Base-by-base conservation (phyloP, 1,140 invertebrate species). In the Sycophila sp. region DNA sequence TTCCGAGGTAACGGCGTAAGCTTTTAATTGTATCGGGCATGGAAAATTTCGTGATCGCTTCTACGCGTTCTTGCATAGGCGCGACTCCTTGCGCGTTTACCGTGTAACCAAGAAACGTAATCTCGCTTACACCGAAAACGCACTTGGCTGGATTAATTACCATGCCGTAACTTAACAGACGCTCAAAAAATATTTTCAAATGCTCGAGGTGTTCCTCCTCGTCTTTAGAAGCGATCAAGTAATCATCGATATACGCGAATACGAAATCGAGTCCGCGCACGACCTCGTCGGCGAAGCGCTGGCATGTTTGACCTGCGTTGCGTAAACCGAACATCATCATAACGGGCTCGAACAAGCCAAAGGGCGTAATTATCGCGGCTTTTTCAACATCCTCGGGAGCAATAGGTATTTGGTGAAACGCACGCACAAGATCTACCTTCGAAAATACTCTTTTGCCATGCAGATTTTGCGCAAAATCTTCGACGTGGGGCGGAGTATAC, bases 381-480 rank as follows among this genome's bases (percentile, higher is more conserved):
- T 77, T 76, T 0, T 69, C 66, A 4, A 87, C 56, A 76, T 89
- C 86, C 1, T 88, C 55, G 0, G 72, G 74, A 0, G 81, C 76
- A 62, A 88, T 13, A 87, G 60, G 3, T 47, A 63, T 32, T 78
- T 73, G 2, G 87, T 68, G 6, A 75, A 76, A 45, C 76, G 76
- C 17, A 66, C 40, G 28, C 64, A 53, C 0, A 77, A 68, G n/a
- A 24, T 63, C 60, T 1, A 63, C 5, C 10, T 49, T 63, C 4
- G 60, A 47, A 15, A 63, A 63, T 15, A 63, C 11, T 6, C 3
- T 64, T 24, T 49, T 63, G 1, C 42, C 42, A 10, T 24, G n/a
- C 7, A 63, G 28, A 17, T 26, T 32, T 1, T 47, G 42, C 10
- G 42, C 45, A 10, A 49, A 63, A n/a, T 63, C 42, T 24, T 63